Base-by-base conservation (phyloP, 2,113 vertebrate genomes). In the Mola mola region DNA sequence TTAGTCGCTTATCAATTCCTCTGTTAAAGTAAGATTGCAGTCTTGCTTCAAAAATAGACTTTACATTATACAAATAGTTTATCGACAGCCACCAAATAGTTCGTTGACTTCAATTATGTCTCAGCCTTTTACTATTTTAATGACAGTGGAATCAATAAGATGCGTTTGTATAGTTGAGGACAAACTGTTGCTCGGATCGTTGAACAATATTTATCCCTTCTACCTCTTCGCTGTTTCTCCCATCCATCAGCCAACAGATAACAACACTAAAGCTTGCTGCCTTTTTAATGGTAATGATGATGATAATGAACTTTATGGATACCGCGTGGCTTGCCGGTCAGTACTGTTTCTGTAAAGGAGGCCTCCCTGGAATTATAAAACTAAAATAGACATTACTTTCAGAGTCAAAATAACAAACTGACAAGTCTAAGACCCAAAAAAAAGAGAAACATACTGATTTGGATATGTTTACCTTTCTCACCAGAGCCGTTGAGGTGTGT, bases 381-480 rank as follows among this genome's bases (percentile, higher is more conserved):
- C n/a, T n/a, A n/a, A n/a, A n/a, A 46, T 46, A 17, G 2, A 11
- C n/a, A 17, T 8, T 19, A 3, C 2, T 20, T 5, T 29, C 1
- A 16, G 1, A 5, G n/a, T 28, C 8, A 17, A 25, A 46, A 26
- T 6, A 47, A 28, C 7, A n/a, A 29, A 29, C 8, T 29, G 5
- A 4, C 28, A 29, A 29, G 8, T 8, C 28, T 6, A 29, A 29
- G n/a, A n/a, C n/a, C n/a, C 28, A 29, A 29, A 29, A 29, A 4
- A 29, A 29, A 29, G 9, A 29, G 9, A 29, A 29, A 2, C 28
- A n/a, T n/a, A n/a, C n/a, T n/a, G n/a, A n/a, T n/a, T n/a, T n/a
- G n/a, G n/a, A 34, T 13, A 28, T 26, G 42, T 37, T 49, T 38
- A 42, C 20, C 37, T 49, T 57, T 44, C 72, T 77, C 48, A 81